These are phyloP conservation scores for Porphyrio hochstetteri DNA, from an alignment of 2,113 vertebrate genomes.

Conservation along the genomic window DNA sequence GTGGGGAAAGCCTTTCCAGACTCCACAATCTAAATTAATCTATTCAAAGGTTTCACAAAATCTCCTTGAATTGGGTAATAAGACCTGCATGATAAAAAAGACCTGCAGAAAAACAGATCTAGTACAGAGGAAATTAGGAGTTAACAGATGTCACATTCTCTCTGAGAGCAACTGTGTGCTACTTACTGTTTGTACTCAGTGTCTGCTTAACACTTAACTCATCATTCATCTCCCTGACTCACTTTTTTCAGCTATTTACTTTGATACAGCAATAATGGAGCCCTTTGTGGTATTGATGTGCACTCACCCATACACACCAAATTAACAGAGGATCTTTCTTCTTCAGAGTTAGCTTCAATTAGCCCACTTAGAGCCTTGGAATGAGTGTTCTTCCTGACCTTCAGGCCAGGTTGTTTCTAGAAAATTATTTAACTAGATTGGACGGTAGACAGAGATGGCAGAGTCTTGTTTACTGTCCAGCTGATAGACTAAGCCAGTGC, in stretches of 20 bases:
- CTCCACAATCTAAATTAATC: background rate
- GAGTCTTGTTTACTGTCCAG: background rate
- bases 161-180: background rate
- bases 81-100: background rate
- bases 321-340: conserved; percentile 76
- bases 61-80: background rate
- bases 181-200: conserved; percentile 20
- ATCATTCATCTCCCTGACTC: conserved; percentile 53
- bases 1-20: rapidly evolving
- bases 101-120: background rate
- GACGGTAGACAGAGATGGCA: conserved; percentile 8
- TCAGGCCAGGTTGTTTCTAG: conserved; percentile 66
- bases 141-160: conserved; percentile 14
- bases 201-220: conserved; percentile 49
- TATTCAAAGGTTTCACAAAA: background rate
- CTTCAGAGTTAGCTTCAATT: conserved; percentile 72
- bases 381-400: conserved; percentile 74
- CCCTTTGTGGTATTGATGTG: conserved; percentile 73
- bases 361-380: conserved; percentile 73
- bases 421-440: conserved; percentile 65
- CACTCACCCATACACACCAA: conserved; percentile 63
- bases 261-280: conserved; percentile 78
- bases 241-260: conserved; percentile 73
- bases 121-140: background rate
- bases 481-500: background rate